Percentiles rank a stretch among this genome's conserved stretches.
phyloP scores from a whole-genome alignment of 2,113 vertebrate species.

The Anarrhichthys ocellatus region DNA sequence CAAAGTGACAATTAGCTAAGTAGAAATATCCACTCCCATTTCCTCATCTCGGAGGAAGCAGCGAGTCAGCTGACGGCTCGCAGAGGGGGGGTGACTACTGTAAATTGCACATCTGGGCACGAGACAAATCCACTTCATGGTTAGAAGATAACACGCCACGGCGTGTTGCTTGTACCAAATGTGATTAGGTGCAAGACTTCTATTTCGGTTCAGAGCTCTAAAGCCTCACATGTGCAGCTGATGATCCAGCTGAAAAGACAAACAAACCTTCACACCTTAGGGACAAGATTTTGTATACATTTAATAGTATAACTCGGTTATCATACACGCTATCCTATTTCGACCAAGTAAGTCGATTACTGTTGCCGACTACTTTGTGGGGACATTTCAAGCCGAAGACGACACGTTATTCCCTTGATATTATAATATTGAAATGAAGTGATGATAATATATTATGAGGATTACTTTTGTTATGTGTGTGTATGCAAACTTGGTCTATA shows the following conservation, averaged over 20 bases:
- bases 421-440: neutral
- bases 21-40: neutral
- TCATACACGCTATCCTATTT: neutral
- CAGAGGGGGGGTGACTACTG: neutral
- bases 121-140: neutral
- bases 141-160: neutral
- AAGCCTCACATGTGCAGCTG: neutral
- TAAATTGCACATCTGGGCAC: slow-evolving; percentile 15
- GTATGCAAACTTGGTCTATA: neutral
- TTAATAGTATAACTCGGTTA: neutral
- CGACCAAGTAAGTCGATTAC: neutral
- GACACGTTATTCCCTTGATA: neutral
- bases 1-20: slow-evolving; percentile 31
- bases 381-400: neutral
- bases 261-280: neutral
- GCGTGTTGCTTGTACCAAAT: neutral
- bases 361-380: too few species aligned
- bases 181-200: neutral
- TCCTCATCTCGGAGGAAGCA: slow-evolving; percentile 1
- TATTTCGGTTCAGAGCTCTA: neutral
- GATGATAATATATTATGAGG: neutral
- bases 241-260: neutral
- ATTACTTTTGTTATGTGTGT: too few species aligned
- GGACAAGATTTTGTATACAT: neutral
- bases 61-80: neutral